phyloP scores from a whole-genome alignment of 2,888 invertebrate genomes.

The Troilus luridus region DNA sequence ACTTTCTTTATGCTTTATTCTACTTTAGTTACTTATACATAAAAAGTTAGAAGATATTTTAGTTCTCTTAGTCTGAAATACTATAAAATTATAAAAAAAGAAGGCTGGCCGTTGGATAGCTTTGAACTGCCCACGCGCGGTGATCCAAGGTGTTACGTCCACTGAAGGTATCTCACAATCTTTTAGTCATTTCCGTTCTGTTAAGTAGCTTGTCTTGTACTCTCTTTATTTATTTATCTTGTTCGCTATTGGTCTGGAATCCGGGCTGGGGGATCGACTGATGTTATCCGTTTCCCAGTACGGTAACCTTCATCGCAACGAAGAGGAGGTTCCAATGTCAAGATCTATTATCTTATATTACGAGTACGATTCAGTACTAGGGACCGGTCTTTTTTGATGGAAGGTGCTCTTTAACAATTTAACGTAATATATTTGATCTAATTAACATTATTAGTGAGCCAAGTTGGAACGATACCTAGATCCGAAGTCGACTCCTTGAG shows the following conservation, averaged over 20 bases:
- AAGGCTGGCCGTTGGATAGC: not conserved
- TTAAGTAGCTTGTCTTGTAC: slow-evolving; percentile 29
- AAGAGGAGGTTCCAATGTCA: not conserved
- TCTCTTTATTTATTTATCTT: slow-evolving; percentile 19
- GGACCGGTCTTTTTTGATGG: not conserved
- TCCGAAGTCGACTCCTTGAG: no score
- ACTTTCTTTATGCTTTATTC: no score
- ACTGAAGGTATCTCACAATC: not conserved
- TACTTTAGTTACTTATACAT: no score
- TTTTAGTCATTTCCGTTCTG: slow-evolving; percentile 24
- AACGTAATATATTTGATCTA: no score
- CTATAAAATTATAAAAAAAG: no score
- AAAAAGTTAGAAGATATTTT: no score
- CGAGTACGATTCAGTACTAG: not conserved
- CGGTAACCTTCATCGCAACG: not conserved
- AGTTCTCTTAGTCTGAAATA: no score
- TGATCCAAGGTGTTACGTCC: not conserved
- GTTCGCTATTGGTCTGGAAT: not conserved
- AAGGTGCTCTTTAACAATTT: not conserved
- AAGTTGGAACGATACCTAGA: no score
- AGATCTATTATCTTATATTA: not conserved
- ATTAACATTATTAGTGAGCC: no score
- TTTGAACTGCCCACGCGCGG: slow-evolving; percentile 8
- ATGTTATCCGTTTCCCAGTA: not conserved
- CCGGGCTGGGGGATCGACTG: not conserved